phyloP scores from a whole-genome alignment of 1,140 invertebrate genomes.

The Apis cerana region DNA sequence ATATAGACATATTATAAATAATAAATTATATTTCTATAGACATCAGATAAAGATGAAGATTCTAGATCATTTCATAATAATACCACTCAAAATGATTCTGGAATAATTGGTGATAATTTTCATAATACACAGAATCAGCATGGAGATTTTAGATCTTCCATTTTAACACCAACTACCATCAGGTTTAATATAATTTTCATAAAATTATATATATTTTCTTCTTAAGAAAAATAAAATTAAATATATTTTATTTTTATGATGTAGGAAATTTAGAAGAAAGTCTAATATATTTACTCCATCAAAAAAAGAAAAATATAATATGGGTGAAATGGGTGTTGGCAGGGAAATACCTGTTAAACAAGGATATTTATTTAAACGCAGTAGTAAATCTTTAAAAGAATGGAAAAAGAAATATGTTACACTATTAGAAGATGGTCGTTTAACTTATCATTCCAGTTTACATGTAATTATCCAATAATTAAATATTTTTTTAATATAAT shows the following conservation, averaged over 20 bases:
- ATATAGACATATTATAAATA: slow-evolving; percentile 60
- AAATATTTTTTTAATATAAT: background rate
- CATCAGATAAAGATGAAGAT: slow-evolving; percentile 76
- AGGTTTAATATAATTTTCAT: slow-evolving; percentile 59
- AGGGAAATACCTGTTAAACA: slow-evolving; percentile 98
- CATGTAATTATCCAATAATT: slow-evolving; percentile 86
- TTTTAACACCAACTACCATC: slow-evolving; percentile 77
- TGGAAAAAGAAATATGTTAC: slow-evolving; percentile 99
- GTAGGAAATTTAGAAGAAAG: slow-evolving; percentile 92
- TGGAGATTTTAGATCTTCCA: slow-evolving; percentile 74
- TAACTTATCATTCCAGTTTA: slow-evolving; percentile 97
- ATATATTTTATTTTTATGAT: slow-evolving; percentile 48
- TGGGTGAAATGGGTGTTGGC: slow-evolving; percentile 94
- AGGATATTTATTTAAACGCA: slow-evolving; percentile 98
- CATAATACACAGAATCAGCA: slow-evolving; percentile 77
- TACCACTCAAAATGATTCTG: slow-evolving; percentile 70
- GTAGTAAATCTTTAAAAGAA: slow-evolving; percentile 97
- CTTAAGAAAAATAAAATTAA: background rate
- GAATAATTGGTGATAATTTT: slow-evolving; percentile 73
- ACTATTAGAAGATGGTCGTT: slow-evolving; percentile 94
- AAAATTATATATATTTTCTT: background rate
- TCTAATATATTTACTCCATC: slow-evolving; percentile 97
- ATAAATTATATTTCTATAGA: slow-evolving; percentile 55
- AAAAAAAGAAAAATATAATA: slow-evolving; percentile 92
- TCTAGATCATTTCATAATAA: slow-evolving; percentile 73